These are phyloP conservation scores for Eulemur albifrons DNA, from an alignment of 2,797 vertebrate species.

Conservation along the genomic window DNA sequence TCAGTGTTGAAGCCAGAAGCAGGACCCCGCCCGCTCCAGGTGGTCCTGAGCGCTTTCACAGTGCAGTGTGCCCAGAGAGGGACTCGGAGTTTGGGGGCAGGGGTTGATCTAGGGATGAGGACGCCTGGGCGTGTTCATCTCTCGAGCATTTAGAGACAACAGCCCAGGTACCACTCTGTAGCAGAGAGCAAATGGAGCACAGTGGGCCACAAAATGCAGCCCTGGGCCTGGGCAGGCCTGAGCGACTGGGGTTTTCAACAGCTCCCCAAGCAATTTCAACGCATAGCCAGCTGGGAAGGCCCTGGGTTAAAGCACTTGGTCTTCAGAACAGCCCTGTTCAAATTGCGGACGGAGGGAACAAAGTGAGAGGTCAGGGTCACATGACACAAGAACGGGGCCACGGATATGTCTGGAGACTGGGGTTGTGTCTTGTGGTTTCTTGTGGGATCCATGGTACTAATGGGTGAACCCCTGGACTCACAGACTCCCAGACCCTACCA, in stretches of 20 bases:
- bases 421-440: background rate
- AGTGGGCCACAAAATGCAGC: background rate
- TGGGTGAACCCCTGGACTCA: background rate
- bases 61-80: background rate
- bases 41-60: background rate
- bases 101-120: background rate
- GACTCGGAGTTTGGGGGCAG: background rate
- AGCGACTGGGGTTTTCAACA: background rate
- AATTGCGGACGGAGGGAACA: background rate
- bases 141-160: background rate
- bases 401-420: background rate
- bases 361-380: background rate
- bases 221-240: accelerated
- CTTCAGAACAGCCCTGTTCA: background rate
- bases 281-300: background rate
- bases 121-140: background rate
- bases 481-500: background rate
- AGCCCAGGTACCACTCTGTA: background rate
- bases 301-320: background rate
- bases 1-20: background rate
- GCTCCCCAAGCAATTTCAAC: background rate
- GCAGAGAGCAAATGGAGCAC: background rate
- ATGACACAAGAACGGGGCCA: background rate
- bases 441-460: accelerated
- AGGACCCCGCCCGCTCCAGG: no score